Evolutionary conservation across 2,888 invertebrate species (phyloP), one percentile per base, ranked within the genome.

Genomic region (Ommatoiulus sabulosus): DNA sequence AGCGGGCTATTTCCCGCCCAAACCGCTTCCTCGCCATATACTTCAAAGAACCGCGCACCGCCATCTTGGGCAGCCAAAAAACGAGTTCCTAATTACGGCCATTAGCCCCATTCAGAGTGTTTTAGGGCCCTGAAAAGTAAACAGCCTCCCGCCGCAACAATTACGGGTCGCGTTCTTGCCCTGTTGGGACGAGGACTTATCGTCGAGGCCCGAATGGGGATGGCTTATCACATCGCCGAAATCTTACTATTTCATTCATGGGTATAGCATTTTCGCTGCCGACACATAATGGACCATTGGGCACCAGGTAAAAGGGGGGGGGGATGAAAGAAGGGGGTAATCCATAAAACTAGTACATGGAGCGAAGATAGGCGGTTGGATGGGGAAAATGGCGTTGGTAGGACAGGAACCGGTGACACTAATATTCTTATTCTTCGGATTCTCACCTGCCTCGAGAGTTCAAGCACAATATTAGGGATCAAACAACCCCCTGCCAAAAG

Each of bases 21-120:
- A 80, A 80, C 8, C 6, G 80, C 80, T 12, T 80, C 12, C 80
- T 35, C 35, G 72, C 35, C 80, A 80, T 80, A 80, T 80, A 80
- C 80, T 35, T 80, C 80, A 80, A 80, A 80, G 80, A 6, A 4
- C 20, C 80, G 35, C 80, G 80, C 24, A 35, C 80, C 80, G 80
- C 80, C 80, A 80, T 80, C 80, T 80, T 80, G 80, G 80, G 20
- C 12, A 20, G 80, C 80, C 72, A 8, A 10, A 12, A 35, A 80
- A 80, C 80, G 80, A 80, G 80, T 80, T 80, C 80, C 80, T 80
- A 80, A 80, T 80, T 80, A 80, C 80, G 80, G 80, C 80, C 35
- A 80, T 80, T 80, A 80, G 35, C 24, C 80, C 80, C 80, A 24
- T 80, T 80, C 80, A 80, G 80, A 80, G 80, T 80, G 80, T 80